Evolutionary conservation across 2,888 invertebrate species (phyloP).

Genomic region (Caenorhabditis doughertyi): DNA sequence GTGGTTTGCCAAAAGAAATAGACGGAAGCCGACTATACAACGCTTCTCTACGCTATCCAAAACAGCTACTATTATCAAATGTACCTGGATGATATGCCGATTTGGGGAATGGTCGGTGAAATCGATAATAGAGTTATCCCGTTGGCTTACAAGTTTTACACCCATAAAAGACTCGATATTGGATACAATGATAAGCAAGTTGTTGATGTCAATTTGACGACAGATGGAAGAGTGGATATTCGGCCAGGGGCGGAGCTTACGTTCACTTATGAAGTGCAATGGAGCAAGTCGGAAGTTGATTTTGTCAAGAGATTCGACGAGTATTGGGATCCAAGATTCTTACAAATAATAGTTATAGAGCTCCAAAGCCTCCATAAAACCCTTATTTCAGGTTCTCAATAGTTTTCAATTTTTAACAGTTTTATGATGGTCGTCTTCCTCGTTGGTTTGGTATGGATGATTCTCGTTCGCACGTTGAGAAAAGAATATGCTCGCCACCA

Average conservation of each 20-base stretch:
- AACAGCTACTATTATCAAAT: conserved; percentile 99
- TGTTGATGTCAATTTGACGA: conserved; percentile 97
- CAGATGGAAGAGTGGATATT: conserved; percentile 92
- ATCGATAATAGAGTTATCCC: conserved; percentile 86
- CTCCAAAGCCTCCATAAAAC: too few relatives aligned
- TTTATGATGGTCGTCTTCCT: conserved; percentile 96
- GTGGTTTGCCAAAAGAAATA: conserved; percentile 82
- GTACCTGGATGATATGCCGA: conserved; percentile 98
- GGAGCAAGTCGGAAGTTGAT: conserved; percentile 91
- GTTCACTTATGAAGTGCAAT: conserved; percentile 93
- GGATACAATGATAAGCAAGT: conserved; percentile 93
- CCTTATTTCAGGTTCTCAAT: too few relatives aligned
- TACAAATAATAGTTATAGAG: conserved; percentile 97
- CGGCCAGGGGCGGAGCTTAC: conserved; percentile 89
- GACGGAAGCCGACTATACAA: conserved; percentile 90
- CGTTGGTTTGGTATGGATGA: conserved; percentile 92
- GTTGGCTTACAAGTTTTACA: conserved; percentile 93
- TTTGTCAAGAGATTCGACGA: conserved; percentile 98
- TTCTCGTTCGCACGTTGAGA: conserved; percentile 96
- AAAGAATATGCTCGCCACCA: conserved; percentile 99
- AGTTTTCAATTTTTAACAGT: conserved; percentile 99
- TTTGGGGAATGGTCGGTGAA: conserved; percentile 98
- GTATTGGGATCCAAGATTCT: conserved; percentile 98
- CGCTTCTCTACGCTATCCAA: conserved; percentile 97
- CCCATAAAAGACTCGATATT: conserved; percentile 98